These are phyloP conservation scores for Pseudomyrmex concolor DNA, from an alignment of 1,140 invertebrate species.

Conservation along the genomic window DNA sequence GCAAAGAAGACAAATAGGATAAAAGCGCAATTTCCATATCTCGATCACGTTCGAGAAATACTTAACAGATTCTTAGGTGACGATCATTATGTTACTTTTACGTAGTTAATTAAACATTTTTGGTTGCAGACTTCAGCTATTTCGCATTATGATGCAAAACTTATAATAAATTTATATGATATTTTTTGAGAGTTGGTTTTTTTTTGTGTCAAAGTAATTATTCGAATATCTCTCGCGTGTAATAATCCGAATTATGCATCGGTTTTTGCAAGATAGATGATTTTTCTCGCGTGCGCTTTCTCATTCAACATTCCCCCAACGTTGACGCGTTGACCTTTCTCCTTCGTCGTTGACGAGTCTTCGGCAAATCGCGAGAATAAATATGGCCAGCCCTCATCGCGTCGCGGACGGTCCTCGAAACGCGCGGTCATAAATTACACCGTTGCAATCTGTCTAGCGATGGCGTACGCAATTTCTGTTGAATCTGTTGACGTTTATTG, in stretches of 20 bases:
- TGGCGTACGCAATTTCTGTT: constrained; percentile 60
- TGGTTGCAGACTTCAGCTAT: neutral
- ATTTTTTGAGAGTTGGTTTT: too few relatives aligned
- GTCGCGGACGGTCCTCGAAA: constrained; percentile 6
- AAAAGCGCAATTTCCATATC: constrained; percentile 29
- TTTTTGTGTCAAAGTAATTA: neutral
- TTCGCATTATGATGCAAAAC: neutral
- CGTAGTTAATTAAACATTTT: neutral
- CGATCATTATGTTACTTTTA: neutral
- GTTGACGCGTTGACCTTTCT: constrained; percentile 7
- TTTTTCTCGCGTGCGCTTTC: neutral
- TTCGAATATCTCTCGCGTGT: neutral
- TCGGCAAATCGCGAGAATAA: constrained; percentile 43
- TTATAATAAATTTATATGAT: too few relatives aligned
- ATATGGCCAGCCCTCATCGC: neutral
- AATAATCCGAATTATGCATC: constrained; percentile 29
- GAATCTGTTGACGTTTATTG: constrained; percentile 65
- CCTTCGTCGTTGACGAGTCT: constrained; percentile 13
- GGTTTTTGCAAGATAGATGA: neutral
- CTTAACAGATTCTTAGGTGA: neutral
- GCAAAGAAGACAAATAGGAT: constrained; percentile 29
- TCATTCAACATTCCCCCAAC: neutral
- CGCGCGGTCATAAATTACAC: constrained; percentile 58
- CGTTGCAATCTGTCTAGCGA: constrained; percentile 59
- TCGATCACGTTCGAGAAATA: constrained; percentile 11